Base-by-base conservation (phyloP, 2,888 invertebrate genomes). In the Pharmacophagus antenor region DNA sequence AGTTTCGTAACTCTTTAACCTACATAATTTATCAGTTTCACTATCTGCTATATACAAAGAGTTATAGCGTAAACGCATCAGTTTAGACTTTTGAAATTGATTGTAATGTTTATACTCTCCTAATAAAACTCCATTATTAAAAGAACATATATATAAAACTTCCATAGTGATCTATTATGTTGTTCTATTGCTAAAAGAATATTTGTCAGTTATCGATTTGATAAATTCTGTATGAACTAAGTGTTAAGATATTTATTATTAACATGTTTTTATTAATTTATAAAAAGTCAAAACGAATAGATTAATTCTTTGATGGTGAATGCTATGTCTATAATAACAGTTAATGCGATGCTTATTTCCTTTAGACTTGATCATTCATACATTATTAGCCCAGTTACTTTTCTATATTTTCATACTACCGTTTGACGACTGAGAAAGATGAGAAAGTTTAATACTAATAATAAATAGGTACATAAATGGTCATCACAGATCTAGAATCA, bases 41-140 rank as follows among this genome's bases (percentile, higher is more conserved):
- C 61, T 23, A 64, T 61, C 62, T 62, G 66, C 73, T 71, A 70
- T 71, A 67, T 72, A 70, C 56, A 62, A 72, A 77, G 74, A 80
- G 61, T 74, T 70, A 80, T 79, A 25, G 68, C 65, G 60, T 61
- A 59, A 65, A 65, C 65, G 68, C 70, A 72, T 67, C 67, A 66
- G 70, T 71, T 77, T 72, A 72, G 80, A 80, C 80, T 62, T 65
- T 63, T 63, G 58, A 61, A 71, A 80, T 80, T 74, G 69, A 72
- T 75, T 77, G 71, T 62, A 63, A 65, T 67, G 64, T 61, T 66
- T 67, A 67, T 31, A 15, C 31, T 31, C 10, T 7, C 31, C 2
- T 31, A 7, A 31, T 31, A 31, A 31, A 12, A 31, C 31, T 10
- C 31, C 31, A 31, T 31, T 31, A 31, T 31, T 15, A 12, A 12